Percentiles rank a stretch among this genome's conserved stretches.
Evolutionary conservation across 1,140 invertebrate species (phyloP).

Genomic region (Tyrophagus putrescentiae): DNA sequence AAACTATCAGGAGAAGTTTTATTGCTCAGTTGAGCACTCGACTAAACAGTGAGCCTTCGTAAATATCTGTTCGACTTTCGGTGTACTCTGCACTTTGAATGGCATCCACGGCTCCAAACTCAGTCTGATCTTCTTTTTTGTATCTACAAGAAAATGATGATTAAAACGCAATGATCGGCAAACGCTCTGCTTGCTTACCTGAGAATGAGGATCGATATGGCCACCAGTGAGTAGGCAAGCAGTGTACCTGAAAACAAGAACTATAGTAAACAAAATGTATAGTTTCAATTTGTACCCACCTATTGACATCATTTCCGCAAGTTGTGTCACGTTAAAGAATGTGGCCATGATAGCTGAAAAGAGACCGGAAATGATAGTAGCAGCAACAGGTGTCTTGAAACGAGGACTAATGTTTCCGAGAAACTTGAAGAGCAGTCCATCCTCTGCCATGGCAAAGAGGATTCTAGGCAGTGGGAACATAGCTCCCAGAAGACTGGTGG

Average conservation of each 20-base stretch:
- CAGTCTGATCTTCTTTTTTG: constrained; percentile 5
- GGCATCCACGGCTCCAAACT: not conserved
- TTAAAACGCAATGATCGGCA: not conserved
- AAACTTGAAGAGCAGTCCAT: constrained; percentile 71
- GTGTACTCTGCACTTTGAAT: not conserved
- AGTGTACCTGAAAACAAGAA: constrained; percentile 33
- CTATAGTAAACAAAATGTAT: not conserved
- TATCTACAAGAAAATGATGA: not conserved
- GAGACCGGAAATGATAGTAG: constrained; percentile 62
- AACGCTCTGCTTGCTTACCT: constrained; percentile 29
- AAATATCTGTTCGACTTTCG: not conserved
- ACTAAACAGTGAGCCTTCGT: not conserved
- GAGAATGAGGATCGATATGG: constrained; percentile 67
- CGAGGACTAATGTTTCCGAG: constrained; percentile 32
- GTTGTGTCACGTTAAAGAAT: constrained; percentile 65
- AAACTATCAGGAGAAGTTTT: not conserved
- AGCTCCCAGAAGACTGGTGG: constrained; percentile 73
- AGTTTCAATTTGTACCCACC: constrained; percentile 41
- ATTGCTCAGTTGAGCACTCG: not conserved
- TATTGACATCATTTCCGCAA: constrained; percentile 90
- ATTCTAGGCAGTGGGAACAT: constrained; percentile 92
- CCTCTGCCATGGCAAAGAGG: constrained; percentile 83
- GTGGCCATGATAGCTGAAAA: constrained; percentile 58
- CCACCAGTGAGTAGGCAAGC: constrained; percentile 77
- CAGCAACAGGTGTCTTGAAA: constrained; percentile 64